phyloP scores from a whole-genome alignment of 2,113 vertebrate genomes.

The Chaenogobius annularis region DNA sequence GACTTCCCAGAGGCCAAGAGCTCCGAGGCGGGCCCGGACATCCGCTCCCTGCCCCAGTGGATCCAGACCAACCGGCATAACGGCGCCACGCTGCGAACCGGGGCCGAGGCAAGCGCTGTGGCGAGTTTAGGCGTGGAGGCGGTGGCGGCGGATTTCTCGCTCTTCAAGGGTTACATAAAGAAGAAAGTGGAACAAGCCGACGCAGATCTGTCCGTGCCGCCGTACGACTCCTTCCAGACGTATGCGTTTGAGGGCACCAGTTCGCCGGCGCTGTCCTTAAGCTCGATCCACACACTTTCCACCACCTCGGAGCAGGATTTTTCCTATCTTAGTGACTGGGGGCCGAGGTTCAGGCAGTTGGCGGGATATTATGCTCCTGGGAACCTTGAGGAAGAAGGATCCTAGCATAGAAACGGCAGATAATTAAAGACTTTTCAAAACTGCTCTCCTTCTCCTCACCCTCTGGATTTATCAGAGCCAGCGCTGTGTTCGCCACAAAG shows the following conservation, averaged over 20 bases:
- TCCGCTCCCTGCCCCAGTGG: constrained; percentile 86
- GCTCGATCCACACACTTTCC: constrained; percentile 93
- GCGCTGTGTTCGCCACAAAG: constrained; percentile 48
- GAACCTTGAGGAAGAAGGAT: constrained; percentile 82
- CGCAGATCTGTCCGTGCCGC: constrained; percentile 90
- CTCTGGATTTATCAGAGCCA: constrained; percentile 47
- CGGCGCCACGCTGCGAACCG: constrained; percentile 48
- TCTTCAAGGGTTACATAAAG: constrained; percentile 95
- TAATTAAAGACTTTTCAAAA: constrained; percentile 38
- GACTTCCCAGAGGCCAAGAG: constrained; percentile 91
- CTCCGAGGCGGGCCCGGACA: constrained; percentile 81
- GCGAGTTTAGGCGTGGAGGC: constrained; percentile 36
- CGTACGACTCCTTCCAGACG: constrained; percentile 98
- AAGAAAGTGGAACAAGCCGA: constrained; percentile 97
- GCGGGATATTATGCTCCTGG: constrained; percentile 88
- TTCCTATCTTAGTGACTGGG: constrained; percentile 93
- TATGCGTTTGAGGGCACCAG: constrained; percentile 94
- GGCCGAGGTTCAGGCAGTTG: constrained; percentile 92
- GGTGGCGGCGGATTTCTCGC: constrained; percentile 87
- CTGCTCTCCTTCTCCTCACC: constrained; percentile 35
- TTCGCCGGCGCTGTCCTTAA: constrained; percentile 90
- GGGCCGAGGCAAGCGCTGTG: constrained; percentile 54
- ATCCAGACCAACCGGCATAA: constrained; percentile 70
- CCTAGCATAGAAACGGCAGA: constrained; percentile 77
- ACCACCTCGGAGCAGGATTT: constrained; percentile 95